Evolutionary conservation across 2,888 invertebrate species (phyloP), one percentile per base, ranked within the genome.

Genomic region (Sceliomorpha sp.): DNA sequence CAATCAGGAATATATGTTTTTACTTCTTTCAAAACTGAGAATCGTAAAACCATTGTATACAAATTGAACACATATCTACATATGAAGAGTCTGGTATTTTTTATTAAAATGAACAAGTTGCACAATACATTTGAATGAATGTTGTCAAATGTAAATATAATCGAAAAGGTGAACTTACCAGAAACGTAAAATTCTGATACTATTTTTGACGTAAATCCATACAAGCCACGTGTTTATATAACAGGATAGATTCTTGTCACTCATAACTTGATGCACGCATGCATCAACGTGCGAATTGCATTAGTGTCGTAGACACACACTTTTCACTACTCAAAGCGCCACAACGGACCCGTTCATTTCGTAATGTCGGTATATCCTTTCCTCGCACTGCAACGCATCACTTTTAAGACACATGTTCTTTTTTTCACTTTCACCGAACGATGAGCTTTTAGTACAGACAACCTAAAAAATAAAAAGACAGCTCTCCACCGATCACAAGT

Each of bases 301-400:
- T 58, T 45, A 51, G 34, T 29, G 47, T 31, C 27, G 56, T 27
- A 53, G 60, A 42, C 63, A 59, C 59, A 59, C 70, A 64, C 64
- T 70, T 42, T 53, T 59, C 66, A 67, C 53, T 53, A 44, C 40
- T 27, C 48, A 31, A 29, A 24, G 63, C 48, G 66, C 58, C 47
- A 45, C 47, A 32, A 45, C 47, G 53, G 15, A 48, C 47, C 24
- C 27, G 26, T 37, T 13, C 42, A 42, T 36, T 42, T 32, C 27
- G 31, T 10, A 27, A 13, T 13, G 42, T 27, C 27, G 58, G 53
- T 56, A 56, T 60, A 70, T 60, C 70, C 70, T 70, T 70, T 48
- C 27, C 48, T 39, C 53, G 45, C 64, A 70, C 60, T 64, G 64
- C 55, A 70, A 70, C 55, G 56, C 50, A 26, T 37, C 70, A 70